phyloP scores from a whole-genome alignment of 92 coral and sea anemone genomes.

The Palythoa grandis region DNA sequence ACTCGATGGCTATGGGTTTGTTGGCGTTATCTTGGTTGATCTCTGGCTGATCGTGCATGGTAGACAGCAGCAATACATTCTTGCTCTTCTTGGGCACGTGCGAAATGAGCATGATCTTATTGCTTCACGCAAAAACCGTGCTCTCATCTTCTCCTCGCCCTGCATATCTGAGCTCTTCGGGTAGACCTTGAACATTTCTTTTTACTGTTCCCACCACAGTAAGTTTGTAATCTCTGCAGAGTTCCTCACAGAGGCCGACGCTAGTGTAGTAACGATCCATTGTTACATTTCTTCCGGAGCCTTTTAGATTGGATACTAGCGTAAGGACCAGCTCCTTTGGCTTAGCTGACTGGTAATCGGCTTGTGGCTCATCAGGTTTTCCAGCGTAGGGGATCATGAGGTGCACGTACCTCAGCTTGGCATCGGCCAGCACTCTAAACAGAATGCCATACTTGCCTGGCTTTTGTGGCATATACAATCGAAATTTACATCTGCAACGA shows the following conservation, averaged over 20 bases:
- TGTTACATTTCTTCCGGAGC: slow-evolving; percentile 5
- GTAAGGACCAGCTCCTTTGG: background rate
- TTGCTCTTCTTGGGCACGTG: slow-evolving; percentile 12
- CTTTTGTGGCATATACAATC: slow-evolving; percentile 1
- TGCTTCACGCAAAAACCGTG: background rate
- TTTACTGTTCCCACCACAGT: slow-evolving; percentile 7
- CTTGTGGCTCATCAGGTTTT: background rate
- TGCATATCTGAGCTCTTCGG: background rate
- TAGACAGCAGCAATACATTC: background rate
- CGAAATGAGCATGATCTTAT: background rate
- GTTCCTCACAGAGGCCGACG: background rate
- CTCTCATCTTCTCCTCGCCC: background rate
- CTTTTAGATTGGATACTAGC: background rate
- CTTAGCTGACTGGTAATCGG: background rate
- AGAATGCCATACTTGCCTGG: slow-evolving; percentile 14
- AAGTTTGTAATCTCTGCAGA: background rate
- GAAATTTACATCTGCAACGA: background rate
- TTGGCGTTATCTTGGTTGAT: background rate
- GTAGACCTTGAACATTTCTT: background rate
- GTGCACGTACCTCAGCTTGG: background rate
- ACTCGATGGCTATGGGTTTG: background rate
- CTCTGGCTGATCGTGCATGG: slow-evolving; percentile 5
- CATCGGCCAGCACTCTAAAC: background rate
- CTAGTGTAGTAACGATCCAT: background rate
- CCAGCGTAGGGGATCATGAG: background rate